Base-by-base conservation (phyloP, 2,113 vertebrate species). In the Tenebrosternarchus preto region DNA sequence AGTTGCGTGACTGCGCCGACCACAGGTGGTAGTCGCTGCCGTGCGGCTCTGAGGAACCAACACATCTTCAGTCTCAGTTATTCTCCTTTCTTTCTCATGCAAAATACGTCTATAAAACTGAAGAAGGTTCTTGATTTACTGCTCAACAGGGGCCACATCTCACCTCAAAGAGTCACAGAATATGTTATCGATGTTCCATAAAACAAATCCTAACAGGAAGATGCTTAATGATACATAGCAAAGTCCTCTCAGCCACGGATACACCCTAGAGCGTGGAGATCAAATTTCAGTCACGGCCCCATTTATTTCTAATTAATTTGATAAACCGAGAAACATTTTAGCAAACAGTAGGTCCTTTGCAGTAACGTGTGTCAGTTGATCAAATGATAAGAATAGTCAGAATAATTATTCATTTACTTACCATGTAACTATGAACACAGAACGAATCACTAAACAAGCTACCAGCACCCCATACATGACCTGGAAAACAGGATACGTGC, bases 101-200 rank as follows among this genome's bases (percentile, higher is more conserved):
- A 50, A 50, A 50, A 46, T 9, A 46, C 6, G 8, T 1, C 11
- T 46, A 9, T 9, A 9, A 46, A 61, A 4, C 56, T n/a, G 57
- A 33, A 31, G 20, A 59, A 74, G 9, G 24, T 16, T 24, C 29
- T 17, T 5, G 12, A 29, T 29, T 29, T 11, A 64, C 20, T 5
- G 27, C 4, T 19, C 2, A 20, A 20, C 19, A 25, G 27, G n/a
- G 60, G 16, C 22, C 5, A 9, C 2, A 17, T 6, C 78, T 85
- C 85, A 99, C 98, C 97, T 96, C 75, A 98, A 85, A 57, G 95
- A 95, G 83, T 95, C 92, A 90, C 98, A 99, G 90, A 97, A 94
- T 84, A 99, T 94, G 80, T 98, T 99, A 92, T 99, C 98, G 70
- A 99, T 91, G 82, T 98, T 99, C 98, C 98, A 99, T 53, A 99